Base-by-base conservation (phyloP, 2,888 invertebrate genomes). In the Ellobium chinense region DNA sequence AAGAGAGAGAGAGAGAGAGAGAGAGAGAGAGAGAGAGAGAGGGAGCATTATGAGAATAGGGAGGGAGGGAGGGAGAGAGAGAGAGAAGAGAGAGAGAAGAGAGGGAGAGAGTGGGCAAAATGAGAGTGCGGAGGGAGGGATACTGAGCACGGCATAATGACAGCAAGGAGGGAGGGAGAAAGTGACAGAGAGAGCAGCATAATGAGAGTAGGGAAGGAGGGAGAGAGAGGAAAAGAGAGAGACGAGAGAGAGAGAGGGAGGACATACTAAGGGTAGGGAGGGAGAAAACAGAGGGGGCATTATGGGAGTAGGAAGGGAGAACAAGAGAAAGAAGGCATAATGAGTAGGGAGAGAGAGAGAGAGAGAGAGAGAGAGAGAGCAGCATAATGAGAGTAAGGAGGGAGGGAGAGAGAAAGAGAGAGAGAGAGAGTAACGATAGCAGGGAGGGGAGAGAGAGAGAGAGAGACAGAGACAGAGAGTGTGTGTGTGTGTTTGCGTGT, bases 1-100 rank as follows among this genome's bases (percentile, higher is more conserved):
- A 31, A 72, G 56, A 56, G 31, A 56, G 56, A 58, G 58, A 73
- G 62, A 74, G 74, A 74, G 39, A 74, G 60, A 63, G 39, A 74
- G 74, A 74, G 62, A 63, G 74, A 74, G 62, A 74, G 37, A 62
- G 74, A 74, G 74, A 74, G 39, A 74, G 24, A 73, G 58, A 73
- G 34, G 37, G 62, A 63, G 74, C 60, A n/a, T 62, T 31, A 62
- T 36, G 62, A 27, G 62, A 63, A 62, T 37, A 74, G 62, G 62
- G 74, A 74, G 37, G 62, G 62, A 37, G 63, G 39, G 39, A 74
- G 39, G 62, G 63, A 74, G 36, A 62, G 3, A 37, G 34, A 56
- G 72, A 72, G 31, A 72, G 72, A 72, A 7, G n/a, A n/a, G n/a
- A n/a, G n/a, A n/a, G n/a, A n/a, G n/a, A n/a, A n/a, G n/a, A n/a